Evolutionary conservation across 2,113 vertebrate species (phyloP).

Genomic region (Corydoras sp.): DNA sequence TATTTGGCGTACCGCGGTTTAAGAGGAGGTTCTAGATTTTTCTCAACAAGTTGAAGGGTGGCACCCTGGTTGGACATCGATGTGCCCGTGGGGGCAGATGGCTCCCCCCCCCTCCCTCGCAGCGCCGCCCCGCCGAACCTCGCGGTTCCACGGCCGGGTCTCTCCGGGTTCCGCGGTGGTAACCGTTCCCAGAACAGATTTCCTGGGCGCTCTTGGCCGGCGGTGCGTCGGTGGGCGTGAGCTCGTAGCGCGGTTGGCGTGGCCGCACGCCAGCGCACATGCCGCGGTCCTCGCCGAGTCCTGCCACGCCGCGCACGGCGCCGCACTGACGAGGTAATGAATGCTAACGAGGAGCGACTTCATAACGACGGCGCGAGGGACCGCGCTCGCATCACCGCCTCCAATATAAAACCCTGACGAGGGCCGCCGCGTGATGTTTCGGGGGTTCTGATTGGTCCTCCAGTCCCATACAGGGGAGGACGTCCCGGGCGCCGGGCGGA

Average conservation of each 20-base stretch:
- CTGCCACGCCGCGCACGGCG: constrained; percentile 14
- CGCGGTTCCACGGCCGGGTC: background rate
- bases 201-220: constrained; percentile 23
- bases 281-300: constrained; percentile 13
- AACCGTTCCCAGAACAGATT: constrained; percentile 29
- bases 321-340: constrained; percentile 18
- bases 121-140: constrained; percentile 13
- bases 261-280: constrained; percentile 38
- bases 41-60: too few species aligned
- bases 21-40: too few species aligned
- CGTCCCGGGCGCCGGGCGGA: too few species aligned
- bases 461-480: too few species aligned
- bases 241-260: constrained; percentile 36
- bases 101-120: constrained; percentile 28
- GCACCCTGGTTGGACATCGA: too few species aligned
- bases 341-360: background rate
- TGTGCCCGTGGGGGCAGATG: constrained; percentile 27
- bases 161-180: background rate
- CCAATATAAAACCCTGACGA: too few species aligned
- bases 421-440: too few species aligned
- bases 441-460: too few species aligned
- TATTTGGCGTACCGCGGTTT: too few species aligned
- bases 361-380: too few species aligned
- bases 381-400: too few species aligned
- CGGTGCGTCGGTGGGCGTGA: constrained; percentile 34